Conservation (phyloP, 2,797 vertebrate species). For the Phalloptychus januarius region DNA sequence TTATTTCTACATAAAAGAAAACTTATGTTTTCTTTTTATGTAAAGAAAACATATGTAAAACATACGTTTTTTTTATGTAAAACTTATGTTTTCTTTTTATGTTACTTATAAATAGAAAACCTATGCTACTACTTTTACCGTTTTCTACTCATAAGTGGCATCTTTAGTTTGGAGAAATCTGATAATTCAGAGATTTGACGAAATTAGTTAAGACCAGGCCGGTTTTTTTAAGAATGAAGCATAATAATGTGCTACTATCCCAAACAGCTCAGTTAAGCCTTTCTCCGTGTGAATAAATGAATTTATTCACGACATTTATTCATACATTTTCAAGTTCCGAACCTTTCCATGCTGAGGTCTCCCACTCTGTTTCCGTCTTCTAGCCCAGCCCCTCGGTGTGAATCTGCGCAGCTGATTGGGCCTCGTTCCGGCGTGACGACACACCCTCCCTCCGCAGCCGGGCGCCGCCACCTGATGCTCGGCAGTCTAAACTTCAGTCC, state of each 20-base stretch:
- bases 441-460: not conserved
- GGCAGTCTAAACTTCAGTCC: not conserved
- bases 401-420: not conserved
- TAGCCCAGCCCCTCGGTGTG: not conserved
- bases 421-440: not conserved
- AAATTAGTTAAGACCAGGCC: not conserved
- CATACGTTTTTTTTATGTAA: too few relatives aligned
- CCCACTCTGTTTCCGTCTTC: not conserved
- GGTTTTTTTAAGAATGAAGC: not conserved
- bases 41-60: too few relatives aligned
- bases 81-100: too few relatives aligned
- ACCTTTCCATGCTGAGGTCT: not conserved
- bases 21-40: too few relatives aligned
- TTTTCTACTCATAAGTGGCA: too few relatives aligned
- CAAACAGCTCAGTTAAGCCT: not conserved
- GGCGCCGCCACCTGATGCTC: not conserved
- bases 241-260: not conserved
- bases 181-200: too few relatives aligned
- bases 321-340: not conserved
- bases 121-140: too few relatives aligned
- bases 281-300: too few relatives aligned
- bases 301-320: too few relatives aligned
- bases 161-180: not conserved
- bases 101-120: too few relatives aligned
- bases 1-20: too few relatives aligned